Base-by-base conservation (phyloP, 1,140 invertebrate genomes). In the Drosophila kikkawai region DNA sequence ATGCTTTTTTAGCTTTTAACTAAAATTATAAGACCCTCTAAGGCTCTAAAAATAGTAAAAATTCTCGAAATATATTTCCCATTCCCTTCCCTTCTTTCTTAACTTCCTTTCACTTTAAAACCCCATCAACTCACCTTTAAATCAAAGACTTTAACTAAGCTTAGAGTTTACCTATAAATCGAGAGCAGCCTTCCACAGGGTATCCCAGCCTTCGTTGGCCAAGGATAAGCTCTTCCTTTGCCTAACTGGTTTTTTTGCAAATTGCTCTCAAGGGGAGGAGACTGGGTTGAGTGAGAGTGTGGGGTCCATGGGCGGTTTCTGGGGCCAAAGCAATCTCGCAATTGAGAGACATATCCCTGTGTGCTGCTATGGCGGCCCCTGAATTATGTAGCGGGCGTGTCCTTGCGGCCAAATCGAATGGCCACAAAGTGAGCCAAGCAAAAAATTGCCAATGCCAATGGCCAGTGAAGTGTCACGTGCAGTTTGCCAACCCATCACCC, bases 401-500 rank as follows among this genome's bases (percentile, higher is more conserved):
- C 82, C 81, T 83, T 80, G 79, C 42, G 53, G 55, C 36, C 41
- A 66, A 69, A 63, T 47, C 74, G 67, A 73, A 66, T 65, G 69
- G 44, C 58, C 73, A 78, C 67, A 82, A 68, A 67, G 67, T 65
- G 77, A 80, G 60, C 60, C 59, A 82, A 76, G 73, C 68, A 68
- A 75, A 71, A 88, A 87, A 83, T 83, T 88, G 80, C 84, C 84
- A 88, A 77, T 77, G 75, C 75, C 75, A 88, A 80, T 80, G 84
- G 80, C 77, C 84, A 87, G 86, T 87, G 84, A 87, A 88, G 80
- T 88, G 84, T 88, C 84, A 88, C 84, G 80, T 88, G 85, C 84
- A 82, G 80, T 60, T 53, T 63, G 63, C 59, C 41, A 60, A 39
- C 53, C 47, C 48, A 44, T 47, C 64, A 39, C 53, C 47, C 48